Conservation (phyloP, 2,888 invertebrate genomes). For the Drosophila barbarae region DNA sequence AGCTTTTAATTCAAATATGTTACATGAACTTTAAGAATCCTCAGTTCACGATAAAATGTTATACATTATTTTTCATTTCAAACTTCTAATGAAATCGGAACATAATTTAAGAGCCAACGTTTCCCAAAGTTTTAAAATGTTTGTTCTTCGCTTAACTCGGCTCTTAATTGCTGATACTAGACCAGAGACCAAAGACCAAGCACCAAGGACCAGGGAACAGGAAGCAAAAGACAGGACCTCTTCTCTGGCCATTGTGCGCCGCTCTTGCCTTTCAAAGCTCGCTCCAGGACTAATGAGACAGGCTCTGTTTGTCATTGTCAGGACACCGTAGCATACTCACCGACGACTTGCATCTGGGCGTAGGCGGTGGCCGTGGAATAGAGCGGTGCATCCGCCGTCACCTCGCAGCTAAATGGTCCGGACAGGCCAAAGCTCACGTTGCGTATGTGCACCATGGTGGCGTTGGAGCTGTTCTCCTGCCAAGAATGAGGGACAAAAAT, state of each 20-base stretch:
- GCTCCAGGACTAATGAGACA: constrained; percentile 25
- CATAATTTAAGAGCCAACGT: not conserved
- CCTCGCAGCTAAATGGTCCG: constrained; percentile 87
- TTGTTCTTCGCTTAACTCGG: not conserved
- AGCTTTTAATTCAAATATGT: too few species aligned
- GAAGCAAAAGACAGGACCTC: not conserved
- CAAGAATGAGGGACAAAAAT: constrained; percentile 10
- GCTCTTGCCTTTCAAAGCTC: constrained; percentile 10
- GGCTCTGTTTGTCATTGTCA: constrained; percentile 25
- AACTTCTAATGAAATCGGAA: not conserved
- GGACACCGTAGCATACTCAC: constrained; percentile 81
- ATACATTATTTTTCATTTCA: not conserved
- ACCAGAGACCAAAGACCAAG: not conserved
- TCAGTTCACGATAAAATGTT: not conserved
- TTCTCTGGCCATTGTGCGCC: constrained; percentile 12
- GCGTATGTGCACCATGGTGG: constrained; percentile 85
- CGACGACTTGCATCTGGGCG: constrained; percentile 86
- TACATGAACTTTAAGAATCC: too few species aligned
- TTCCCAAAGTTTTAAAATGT: not conserved
- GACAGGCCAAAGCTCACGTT: constrained; percentile 85
- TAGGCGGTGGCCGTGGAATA: constrained; percentile 84
- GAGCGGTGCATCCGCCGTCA: constrained; percentile 85
- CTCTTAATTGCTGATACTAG: constrained; percentile 16
- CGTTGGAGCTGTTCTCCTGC: constrained; percentile 85
- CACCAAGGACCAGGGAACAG: not conserved